Conservation (phyloP, 2,888 invertebrate species). For the Ectemnius lituratus region DNA sequence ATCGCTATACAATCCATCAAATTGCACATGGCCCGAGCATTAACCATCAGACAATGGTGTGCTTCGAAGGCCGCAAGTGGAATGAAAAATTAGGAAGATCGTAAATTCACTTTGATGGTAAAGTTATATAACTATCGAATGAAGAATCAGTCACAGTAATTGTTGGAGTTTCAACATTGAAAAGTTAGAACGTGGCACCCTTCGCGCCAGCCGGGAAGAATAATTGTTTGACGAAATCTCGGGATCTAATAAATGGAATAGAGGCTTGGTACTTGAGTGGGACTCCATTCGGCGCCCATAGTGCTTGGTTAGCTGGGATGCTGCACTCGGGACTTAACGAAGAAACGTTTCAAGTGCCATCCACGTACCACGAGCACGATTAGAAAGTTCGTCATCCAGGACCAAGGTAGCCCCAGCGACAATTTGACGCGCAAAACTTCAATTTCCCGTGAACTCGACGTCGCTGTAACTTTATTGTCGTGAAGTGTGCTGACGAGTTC, state of each 20-base stretch:
- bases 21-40: conserved; percentile 39
- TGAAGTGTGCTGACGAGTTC: conserved; percentile 46
- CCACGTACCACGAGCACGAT: conserved; percentile 48
- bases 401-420: conserved; percentile 38
- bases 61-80: no score
- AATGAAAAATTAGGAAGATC: no score
- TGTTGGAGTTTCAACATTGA: background rate
- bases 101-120: background rate
- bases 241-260: conserved; percentile 8
- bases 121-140: background rate
- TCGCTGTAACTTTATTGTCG: conserved; percentile 58
- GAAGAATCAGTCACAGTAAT: background rate
- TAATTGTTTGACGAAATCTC: conserved; percentile 14
- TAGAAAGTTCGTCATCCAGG: conserved; percentile 53
- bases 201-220: background rate
- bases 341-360: conserved; percentile 42
- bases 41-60: conserved; percentile 47
- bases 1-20: conserved; percentile 37
- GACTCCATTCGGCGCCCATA: background rate
- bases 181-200: conserved; percentile 4
- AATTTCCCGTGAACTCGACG: conserved; percentile 57
- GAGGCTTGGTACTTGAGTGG: conserved; percentile 10
- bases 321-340: conserved; percentile 13
- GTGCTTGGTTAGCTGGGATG: conserved; percentile 1
- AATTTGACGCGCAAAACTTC: conserved; percentile 61